These are phyloP conservation scores for Micromussa lordhowensis DNA, from an alignment of 92 coral and sea anemone species.

Conservation along the genomic window DNA sequence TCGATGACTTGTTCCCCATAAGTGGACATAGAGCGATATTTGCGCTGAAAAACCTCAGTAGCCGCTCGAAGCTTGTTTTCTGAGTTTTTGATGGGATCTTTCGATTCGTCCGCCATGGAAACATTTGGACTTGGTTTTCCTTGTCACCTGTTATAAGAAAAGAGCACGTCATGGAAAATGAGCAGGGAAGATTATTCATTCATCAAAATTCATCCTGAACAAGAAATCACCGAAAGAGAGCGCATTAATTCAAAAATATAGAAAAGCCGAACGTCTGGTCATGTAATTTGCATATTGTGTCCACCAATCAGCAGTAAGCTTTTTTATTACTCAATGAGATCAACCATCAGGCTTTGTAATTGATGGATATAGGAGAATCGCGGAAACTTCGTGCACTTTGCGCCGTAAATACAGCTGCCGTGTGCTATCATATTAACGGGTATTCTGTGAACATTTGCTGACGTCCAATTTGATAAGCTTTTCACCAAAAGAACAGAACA, in stretches of 20 bases:
- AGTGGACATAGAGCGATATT: constrained; percentile 71
- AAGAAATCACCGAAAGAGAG: constrained; percentile 37
- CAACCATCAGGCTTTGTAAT: constrained; percentile 56
- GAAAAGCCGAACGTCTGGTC: constrained; percentile 34
- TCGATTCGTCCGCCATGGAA: constrained; percentile 84
- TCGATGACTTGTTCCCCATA: constrained; percentile 71
- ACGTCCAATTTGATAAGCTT: constrained; percentile 25
- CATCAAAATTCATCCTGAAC: constrained; percentile 36
- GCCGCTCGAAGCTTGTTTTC: constrained; percentile 86
- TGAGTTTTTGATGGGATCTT: constrained; percentile 50
- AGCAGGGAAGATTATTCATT: constrained; percentile 52
- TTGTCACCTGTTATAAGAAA: constrained; percentile 32
- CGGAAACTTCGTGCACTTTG: constrained; percentile 45
- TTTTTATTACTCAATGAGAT: constrained; percentile 72
- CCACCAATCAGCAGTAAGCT: constrained; percentile 65
- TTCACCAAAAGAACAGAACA: background rate
- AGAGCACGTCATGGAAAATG: constrained; percentile 46
- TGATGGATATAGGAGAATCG: constrained; percentile 70
- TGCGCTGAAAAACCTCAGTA: constrained; percentile 84
- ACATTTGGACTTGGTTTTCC: constrained; percentile 57
- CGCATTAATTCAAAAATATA: constrained; percentile 43
- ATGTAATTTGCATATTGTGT: constrained; percentile 67
- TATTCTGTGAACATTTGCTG: constrained; percentile 28
- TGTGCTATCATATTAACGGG: constrained; percentile 68
- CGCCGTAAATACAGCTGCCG: constrained; percentile 70